These are phyloP conservation scores for Dromius quadrimaculatus DNA, from an alignment of 2,888 invertebrate genomes.

Conservation along the genomic window DNA sequence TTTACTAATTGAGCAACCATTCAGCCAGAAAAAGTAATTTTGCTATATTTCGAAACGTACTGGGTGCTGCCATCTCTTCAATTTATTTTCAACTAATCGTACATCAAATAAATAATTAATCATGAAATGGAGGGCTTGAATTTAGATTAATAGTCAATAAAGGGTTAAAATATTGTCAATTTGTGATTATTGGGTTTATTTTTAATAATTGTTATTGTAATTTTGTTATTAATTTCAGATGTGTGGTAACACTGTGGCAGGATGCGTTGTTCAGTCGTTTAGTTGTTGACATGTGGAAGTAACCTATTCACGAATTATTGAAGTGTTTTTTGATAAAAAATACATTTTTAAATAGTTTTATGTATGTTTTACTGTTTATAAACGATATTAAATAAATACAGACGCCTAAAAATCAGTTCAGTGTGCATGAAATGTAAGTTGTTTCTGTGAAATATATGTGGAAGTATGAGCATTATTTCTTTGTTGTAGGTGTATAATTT, in stretches of 20 bases:
- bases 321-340: conserved; percentile 38
- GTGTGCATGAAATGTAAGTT: conserved; percentile 32
- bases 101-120: no score
- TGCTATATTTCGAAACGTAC: no score
- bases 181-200: no score
- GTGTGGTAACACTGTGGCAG: conserved; percentile 40
- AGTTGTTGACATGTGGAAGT: conserved; percentile 50
- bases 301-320: conserved; percentile 44
- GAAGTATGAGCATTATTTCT: conserved; percentile 36
- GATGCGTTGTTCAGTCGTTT: conserved; percentile 25
- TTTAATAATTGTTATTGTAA: no score
- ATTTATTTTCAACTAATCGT: no score
- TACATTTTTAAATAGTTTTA: neutral
- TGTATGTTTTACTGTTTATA: neutral
- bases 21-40: no score
- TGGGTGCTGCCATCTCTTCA: no score
- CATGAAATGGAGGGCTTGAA: no score
- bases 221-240: neutral
- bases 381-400: conserved; percentile 7
- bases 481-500: conserved; percentile 36
- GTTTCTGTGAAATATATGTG: conserved; percentile 22
- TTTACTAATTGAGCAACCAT: no score
- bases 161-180: no score
- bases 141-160: no score
- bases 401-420: neutral